Conservation (phyloP, 2,888 invertebrate species). For the Selenia dentaria region DNA sequence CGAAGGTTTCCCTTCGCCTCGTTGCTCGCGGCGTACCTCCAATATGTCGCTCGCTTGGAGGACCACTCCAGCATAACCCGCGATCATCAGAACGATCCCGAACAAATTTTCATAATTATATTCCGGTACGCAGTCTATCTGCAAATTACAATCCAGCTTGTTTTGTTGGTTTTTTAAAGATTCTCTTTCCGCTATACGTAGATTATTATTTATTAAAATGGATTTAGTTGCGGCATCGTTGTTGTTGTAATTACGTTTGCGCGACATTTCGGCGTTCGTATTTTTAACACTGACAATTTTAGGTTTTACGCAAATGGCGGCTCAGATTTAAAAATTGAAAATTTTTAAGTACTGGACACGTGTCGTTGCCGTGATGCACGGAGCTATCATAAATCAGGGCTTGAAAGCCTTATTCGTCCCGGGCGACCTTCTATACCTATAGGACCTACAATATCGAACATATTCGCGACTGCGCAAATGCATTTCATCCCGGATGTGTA, state of each 20-base stretch:
- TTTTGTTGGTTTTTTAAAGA: neutral
- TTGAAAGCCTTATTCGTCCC: neutral
- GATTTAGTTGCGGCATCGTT: neutral
- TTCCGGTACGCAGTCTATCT: neutral
- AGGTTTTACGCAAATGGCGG: too few species aligned
- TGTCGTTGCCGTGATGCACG: too few species aligned
- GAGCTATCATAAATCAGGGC: neutral
- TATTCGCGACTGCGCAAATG: neutral
- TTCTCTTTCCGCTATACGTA: neutral
- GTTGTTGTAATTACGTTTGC: too few species aligned
- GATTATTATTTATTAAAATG: neutral
- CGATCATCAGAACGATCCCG: neutral
- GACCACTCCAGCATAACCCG: neutral
- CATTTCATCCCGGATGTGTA: slow-evolving; percentile 1
- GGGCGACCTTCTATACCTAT: neutral
- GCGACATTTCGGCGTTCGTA: too few species aligned
- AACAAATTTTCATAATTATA: neutral
- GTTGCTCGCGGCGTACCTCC: neutral
- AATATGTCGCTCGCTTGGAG: neutral
- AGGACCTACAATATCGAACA: neutral
- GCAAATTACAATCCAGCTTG: neutral
- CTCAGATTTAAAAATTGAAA: too few species aligned
- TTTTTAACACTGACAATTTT: too few species aligned
- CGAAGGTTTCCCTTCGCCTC: too few species aligned
- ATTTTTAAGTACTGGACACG: too few species aligned